A percentile compares a stretch with the other conserved stretches of the same genome.
Evolutionary conservation across 2,888 invertebrate genomes (phyloP).

Genomic region (Nesidiocoris tenuis): DNA sequence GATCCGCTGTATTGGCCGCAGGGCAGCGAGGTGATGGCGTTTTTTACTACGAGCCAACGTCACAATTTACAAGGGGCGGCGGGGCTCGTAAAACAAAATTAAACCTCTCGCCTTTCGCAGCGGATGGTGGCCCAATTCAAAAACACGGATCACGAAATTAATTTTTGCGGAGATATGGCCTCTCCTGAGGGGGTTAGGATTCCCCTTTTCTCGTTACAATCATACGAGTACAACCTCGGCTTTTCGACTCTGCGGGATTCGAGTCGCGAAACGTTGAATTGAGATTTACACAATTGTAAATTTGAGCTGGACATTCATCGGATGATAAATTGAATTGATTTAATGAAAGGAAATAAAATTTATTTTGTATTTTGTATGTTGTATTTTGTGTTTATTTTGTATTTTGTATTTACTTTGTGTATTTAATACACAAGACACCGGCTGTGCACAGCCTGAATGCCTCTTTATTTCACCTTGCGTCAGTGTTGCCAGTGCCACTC

Average conservation of each 20-base stretch:
- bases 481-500: too few species aligned
- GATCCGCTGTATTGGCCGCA: not conserved
- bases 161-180: constrained; percentile 25
- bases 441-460: too few species aligned
- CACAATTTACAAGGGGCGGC: constrained; percentile 22
- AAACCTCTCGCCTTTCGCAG: constrained; percentile 7
- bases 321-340: constrained; percentile 26
- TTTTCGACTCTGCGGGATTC: not conserved
- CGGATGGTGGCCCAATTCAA: not conserved
- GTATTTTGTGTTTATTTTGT: too few species aligned
- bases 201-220: constrained; percentile 29
- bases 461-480: too few species aligned
- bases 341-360: too few species aligned
- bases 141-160: constrained; percentile 39
- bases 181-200: not conserved
- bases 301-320: constrained; percentile 27
- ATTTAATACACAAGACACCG: too few species aligned
- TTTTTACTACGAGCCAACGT: constrained; percentile 14
- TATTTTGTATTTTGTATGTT: too few species aligned
- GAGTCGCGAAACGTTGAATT: not conserved
- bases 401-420: too few species aligned
- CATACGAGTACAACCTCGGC: not conserved
- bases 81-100: constrained; percentile 41
- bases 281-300: constrained; percentile 6
- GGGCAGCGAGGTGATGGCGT: constrained; percentile 20